Evolutionary conservation across 2,113 vertebrate genomes (phyloP).

Genomic region (Chrysemys picta): DNA sequence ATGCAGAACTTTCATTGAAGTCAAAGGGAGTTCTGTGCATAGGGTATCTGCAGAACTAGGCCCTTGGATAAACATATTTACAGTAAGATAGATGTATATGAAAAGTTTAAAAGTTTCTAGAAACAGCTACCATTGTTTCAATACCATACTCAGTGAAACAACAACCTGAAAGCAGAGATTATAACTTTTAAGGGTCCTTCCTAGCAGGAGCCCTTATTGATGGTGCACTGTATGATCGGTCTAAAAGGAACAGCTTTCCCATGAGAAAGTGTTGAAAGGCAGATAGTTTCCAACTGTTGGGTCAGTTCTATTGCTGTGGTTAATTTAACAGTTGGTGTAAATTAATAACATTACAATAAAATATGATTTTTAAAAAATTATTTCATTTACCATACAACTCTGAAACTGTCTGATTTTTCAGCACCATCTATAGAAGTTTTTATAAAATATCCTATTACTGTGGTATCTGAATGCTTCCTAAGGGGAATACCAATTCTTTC

Average conservation of each 20-base stretch:
- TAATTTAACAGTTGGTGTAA: not conserved
- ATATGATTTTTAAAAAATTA: not conserved
- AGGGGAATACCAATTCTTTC: not conserved
- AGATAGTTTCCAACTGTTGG: not conserved
- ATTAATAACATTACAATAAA: not conserved
- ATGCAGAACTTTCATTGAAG: not conserved
- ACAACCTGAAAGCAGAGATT: not conserved
- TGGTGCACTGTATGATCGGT: not conserved
- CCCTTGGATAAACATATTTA: not conserved
- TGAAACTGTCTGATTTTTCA: not conserved
- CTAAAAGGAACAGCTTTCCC: not conserved
- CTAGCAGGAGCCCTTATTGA: not conserved
- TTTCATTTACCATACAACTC: not conserved
- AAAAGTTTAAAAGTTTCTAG: not conserved
- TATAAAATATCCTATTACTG: not conserved
- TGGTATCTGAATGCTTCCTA: not conserved
- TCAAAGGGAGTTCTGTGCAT: not conserved
- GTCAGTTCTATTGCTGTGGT: not conserved
- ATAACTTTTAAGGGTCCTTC: not conserved
- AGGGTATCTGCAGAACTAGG: not conserved
- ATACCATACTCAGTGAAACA: not conserved
- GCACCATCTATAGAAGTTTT: not conserved
- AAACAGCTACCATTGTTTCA: not conserved
- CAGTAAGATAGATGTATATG: not conserved
- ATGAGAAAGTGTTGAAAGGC: not conserved